Evolutionary conservation across 2,797 vertebrate genomes (phyloP).

Genomic region (Cossypha caffra): DNA sequence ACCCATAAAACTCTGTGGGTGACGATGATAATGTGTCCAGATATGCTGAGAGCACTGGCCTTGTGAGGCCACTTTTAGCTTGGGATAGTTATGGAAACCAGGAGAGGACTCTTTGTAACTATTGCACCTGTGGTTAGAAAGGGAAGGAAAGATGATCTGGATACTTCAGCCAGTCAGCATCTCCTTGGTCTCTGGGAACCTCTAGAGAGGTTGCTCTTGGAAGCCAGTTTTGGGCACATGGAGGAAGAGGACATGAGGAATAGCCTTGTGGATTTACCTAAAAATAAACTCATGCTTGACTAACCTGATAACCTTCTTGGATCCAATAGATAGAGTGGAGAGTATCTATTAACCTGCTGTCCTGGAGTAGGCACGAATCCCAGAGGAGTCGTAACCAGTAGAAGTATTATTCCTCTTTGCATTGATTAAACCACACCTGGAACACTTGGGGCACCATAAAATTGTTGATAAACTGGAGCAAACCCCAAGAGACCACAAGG

Average conservation of each 20-base stretch:
- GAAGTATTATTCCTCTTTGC: neutral
- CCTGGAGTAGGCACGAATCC: neutral
- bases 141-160: neutral
- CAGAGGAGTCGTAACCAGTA: neutral
- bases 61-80: neutral
- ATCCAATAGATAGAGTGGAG: neutral
- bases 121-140: neutral
- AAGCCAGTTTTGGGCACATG: neutral
- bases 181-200: neutral
- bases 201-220: neutral
- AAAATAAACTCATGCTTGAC: neutral
- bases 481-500: neutral
- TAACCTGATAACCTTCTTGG: neutral
- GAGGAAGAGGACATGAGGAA: neutral
- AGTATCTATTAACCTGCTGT: neutral
- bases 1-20: rapidly evolving
- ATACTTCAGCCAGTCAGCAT: neutral
- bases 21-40: neutral
- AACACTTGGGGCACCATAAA: neutral
- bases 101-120: neutral
- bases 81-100: neutral
- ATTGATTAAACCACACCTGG: neutral
- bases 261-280: neutral
- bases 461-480: neutral
- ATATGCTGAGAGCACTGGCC: neutral